phyloP scores from a whole-genome alignment of 2,113 vertebrate species.

The Thalassarche chlororhynchos region DNA sequence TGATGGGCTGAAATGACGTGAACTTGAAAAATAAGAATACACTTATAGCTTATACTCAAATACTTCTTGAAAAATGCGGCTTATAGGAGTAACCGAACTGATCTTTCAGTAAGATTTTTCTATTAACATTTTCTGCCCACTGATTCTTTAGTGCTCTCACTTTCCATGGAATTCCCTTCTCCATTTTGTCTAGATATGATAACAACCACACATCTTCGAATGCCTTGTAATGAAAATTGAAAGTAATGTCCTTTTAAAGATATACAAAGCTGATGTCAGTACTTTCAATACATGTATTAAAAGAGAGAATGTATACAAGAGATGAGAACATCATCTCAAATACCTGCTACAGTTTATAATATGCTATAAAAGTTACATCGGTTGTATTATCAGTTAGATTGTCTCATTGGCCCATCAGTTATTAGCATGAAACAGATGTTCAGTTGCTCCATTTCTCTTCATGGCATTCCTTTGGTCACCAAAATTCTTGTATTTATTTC shows the following conservation, averaged over 20 bases:
- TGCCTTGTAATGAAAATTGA: neutral
- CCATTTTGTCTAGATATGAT: neutral
- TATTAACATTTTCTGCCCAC: neutral
- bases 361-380: neutral
- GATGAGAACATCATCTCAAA: neutral
- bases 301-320: neutral
- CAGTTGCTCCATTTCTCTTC: neutral
- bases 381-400: neutral
- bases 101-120: neutral
- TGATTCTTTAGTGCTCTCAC: neutral
- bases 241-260: neutral
- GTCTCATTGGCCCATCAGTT: neutral
- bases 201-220: neutral
- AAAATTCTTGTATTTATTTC: neutral
- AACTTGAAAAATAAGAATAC: neutral
- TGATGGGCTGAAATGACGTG: neutral
- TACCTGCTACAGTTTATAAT: neutral
- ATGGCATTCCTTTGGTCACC: neutral
- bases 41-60: neutral
- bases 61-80: rapidly evolving
- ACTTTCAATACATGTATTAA: neutral
- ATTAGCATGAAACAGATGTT: neutral
- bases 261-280: neutral
- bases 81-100: neutral
- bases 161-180: neutral